Evolutionary conservation across 1,140 invertebrate species (phyloP).

Genomic region (Heterodera carotae): DNA sequence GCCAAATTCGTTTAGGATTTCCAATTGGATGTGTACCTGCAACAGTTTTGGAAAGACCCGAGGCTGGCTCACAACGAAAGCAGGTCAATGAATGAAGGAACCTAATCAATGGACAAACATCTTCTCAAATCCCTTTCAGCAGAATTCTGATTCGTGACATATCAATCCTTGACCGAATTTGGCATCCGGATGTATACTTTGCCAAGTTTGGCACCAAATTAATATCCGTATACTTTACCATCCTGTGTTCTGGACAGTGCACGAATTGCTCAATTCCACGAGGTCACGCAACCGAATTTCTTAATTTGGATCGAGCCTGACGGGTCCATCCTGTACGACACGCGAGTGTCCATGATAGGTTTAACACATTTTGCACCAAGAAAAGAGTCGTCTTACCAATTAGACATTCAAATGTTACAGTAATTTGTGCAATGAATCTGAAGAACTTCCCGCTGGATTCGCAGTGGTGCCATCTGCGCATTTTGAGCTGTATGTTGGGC

Average conservation of each 20-base stretch:
- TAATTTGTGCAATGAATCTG: conserved; percentile 66
- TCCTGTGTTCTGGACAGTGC: conserved; percentile 33
- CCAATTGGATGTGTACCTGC: conserved; percentile 71
- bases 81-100: conserved; percentile 41
- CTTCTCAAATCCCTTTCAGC: conserved; percentile 59
- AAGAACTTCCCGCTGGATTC: conserved; percentile 60
- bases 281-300: conserved; percentile 65
- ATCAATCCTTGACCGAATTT: conserved; percentile 68
- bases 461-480: conserved; percentile 72
- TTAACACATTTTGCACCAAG: conserved; percentile 51
- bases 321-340: conserved; percentile 65
- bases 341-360: conserved; percentile 70
- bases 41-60: conserved; percentile 71
- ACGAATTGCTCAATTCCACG: conserved; percentile 62
- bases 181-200: conserved; percentile 65
- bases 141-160: conserved; percentile 71
- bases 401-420: conserved; percentile 9
- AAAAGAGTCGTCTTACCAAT: neutral
- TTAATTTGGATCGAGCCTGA: conserved; percentile 65
- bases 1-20: conserved; percentile 69
- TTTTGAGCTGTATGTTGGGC: conserved; percentile 70
- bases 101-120: neutral
- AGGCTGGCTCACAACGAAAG: conserved; percentile 67
- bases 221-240: neutral
- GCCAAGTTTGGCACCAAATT: conserved; percentile 44